phyloP scores from a whole-genome alignment of 1,140 invertebrate genomes.

The Drosophila athabasca region DNA sequence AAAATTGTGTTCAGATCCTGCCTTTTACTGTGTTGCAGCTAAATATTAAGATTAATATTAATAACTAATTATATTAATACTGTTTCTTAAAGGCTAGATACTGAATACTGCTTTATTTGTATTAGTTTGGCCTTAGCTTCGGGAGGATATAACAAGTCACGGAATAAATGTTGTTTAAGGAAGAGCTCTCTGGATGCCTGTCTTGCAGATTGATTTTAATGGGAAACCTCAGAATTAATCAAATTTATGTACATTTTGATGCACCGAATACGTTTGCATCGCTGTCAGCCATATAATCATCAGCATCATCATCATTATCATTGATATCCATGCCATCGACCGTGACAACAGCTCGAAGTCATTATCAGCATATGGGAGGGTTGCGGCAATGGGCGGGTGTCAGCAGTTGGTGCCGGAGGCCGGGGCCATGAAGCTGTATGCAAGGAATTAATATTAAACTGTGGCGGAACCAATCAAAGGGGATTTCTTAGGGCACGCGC shows the following conservation, averaged over 20 bases:
- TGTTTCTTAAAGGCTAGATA: no score
- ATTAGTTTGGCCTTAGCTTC: no score
- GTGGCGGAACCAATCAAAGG: constrained; percentile 5
- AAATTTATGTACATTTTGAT: constrained; percentile 7
- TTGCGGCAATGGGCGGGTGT: not conserved
- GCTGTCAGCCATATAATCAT: constrained; percentile 12
- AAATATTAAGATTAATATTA: no score
- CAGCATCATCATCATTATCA: constrained; percentile 18
- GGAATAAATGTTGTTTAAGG: no score
- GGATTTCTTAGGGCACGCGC: not conserved
- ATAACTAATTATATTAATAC: no score
- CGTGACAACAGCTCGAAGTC: constrained; percentile 43
- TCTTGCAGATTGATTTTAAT: not conserved
- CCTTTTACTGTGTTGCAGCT: no score
- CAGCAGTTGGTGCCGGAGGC: constrained; percentile 36
- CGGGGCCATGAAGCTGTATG: constrained; percentile 52
- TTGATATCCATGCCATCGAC: constrained; percentile 26
- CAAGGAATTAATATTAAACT: not conserved
- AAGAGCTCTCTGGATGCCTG: no score
- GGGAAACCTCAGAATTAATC: no score
- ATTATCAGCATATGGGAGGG: constrained; percentile 27
- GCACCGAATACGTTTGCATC: not conserved
- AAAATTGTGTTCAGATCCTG: no score
- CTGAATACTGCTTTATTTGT: no score
- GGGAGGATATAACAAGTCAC: no score